Evolutionary conservation across 2,113 vertebrate genomes (phyloP).

Genomic region (Oreochromis aureus): DNA sequence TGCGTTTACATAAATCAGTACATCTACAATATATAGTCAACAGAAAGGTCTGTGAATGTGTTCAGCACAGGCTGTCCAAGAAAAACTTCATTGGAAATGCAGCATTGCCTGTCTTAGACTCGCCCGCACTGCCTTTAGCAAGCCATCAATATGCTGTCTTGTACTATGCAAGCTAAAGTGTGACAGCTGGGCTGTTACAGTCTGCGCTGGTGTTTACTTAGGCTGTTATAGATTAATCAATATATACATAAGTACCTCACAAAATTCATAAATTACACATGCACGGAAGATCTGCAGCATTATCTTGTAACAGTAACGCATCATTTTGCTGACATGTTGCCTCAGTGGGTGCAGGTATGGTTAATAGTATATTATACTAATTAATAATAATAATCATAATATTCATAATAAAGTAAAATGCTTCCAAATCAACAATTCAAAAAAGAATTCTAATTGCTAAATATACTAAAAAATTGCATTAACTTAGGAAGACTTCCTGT

Average conservation of each 20-base stretch:
- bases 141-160: slow-evolving; percentile 19
- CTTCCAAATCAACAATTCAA: not conserved
- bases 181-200: slow-evolving; percentile 11
- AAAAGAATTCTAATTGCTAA: not conserved
- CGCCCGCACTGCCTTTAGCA: slow-evolving; percentile 10
- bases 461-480: not conserved
- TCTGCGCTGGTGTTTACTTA: slow-evolving; percentile 8
- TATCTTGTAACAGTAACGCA: not conserved
- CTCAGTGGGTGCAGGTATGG: not conserved
- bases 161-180: not conserved
- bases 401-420: not conserved
- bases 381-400: not conserved
- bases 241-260: slow-evolving; percentile 31
- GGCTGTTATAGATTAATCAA: slow-evolving; percentile 42
- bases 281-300: not conserved
- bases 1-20: not conserved
- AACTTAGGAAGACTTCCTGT: not conserved
- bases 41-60: not conserved
- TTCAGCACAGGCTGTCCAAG: not conserved
- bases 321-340: not conserved
- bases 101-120: not conserved
- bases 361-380: not conserved
- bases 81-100: not conserved
- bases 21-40: not conserved
- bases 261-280: not conserved